Conservation (phyloP, 2,888 invertebrate species). For the Caradrina clavipalpis region DNA sequence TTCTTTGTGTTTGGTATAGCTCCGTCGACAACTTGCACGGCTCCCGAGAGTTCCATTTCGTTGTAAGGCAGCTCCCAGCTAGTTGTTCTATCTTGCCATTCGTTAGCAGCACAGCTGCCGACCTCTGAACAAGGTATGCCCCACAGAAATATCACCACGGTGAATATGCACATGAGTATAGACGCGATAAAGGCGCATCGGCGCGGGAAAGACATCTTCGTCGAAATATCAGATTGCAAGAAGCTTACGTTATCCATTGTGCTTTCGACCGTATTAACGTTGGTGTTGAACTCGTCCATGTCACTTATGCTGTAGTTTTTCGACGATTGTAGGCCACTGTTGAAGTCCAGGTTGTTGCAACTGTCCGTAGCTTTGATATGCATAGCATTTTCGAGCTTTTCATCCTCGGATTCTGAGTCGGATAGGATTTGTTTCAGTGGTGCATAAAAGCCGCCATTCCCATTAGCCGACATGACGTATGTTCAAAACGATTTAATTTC, state of each 20-base stretch:
- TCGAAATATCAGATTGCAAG: slow-evolving; percentile 86
- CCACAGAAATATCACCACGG: slow-evolving; percentile 94
- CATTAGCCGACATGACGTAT: slow-evolving; percentile 85
- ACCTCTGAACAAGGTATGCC: slow-evolving; percentile 94
- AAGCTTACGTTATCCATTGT: slow-evolving; percentile 89
- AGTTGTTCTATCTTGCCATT: slow-evolving; percentile 91
- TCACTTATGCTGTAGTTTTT: slow-evolving; percentile 87
- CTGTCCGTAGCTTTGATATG: slow-evolving; percentile 80
- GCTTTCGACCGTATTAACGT: slow-evolving; percentile 85
- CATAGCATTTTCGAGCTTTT: slow-evolving; percentile 84
- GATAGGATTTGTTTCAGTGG: slow-evolving; percentile 95
- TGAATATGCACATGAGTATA: slow-evolving; percentile 93
- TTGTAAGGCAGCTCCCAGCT: slow-evolving; percentile 93
- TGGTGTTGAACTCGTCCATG: slow-evolving; percentile 87
- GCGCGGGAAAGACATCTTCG: slow-evolving; percentile 92
- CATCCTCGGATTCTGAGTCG: slow-evolving; percentile 95
- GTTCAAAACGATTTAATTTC: slow-evolving; percentile 27
- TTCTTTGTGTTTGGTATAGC: slow-evolving; percentile 92
- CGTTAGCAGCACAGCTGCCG: slow-evolving; percentile 91
- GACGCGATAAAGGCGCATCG: slow-evolving; percentile 93
- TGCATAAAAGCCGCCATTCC: slow-evolving; percentile 92
- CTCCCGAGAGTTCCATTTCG: slow-evolving; percentile 93
- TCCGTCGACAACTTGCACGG: slow-evolving; percentile 93
- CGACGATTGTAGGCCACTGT: slow-evolving; percentile 85
- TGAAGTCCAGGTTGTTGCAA: slow-evolving; percentile 86